These are phyloP conservation scores for Bos indicus DNA, from an alignment of 2,113 vertebrate species.

Conservation along the genomic window DNA sequence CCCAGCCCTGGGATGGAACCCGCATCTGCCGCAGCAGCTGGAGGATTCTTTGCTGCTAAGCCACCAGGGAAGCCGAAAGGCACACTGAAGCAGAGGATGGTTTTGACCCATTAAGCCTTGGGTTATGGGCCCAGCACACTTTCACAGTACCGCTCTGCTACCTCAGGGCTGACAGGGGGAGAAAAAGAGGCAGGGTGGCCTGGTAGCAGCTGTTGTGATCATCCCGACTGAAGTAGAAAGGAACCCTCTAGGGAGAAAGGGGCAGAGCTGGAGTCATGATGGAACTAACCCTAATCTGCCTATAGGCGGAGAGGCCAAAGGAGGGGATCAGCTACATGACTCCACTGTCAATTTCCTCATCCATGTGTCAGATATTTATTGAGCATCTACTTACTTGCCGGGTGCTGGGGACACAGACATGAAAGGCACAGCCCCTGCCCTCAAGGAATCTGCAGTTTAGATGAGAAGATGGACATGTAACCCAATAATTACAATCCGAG, in stretches of 20 bases:
- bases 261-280: background rate
- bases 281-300: background rate
- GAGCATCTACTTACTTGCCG: conserved; percentile 38
- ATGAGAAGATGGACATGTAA: background rate
- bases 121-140: background rate
- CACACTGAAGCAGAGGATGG: background rate
- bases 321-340: background rate
- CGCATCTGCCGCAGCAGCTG: accelerated
- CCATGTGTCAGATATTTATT: conserved; percentile 11
- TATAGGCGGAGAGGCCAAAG: background rate
- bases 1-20: background rate
- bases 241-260: background rate
- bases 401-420: conserved; percentile 31
- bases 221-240: background rate
- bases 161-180: background rate
- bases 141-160: background rate
- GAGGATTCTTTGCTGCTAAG: background rate
- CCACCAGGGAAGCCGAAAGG: background rate
- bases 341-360: background rate
- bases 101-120: background rate
- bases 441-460: background rate
- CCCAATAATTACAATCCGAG: background rate
- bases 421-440: conserved; percentile 12
- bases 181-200: background rate
- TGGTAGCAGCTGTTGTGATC: background rate